phyloP scores from a whole-genome alignment of 2,888 invertebrate species.

The Lithophane leautieri region DNA sequence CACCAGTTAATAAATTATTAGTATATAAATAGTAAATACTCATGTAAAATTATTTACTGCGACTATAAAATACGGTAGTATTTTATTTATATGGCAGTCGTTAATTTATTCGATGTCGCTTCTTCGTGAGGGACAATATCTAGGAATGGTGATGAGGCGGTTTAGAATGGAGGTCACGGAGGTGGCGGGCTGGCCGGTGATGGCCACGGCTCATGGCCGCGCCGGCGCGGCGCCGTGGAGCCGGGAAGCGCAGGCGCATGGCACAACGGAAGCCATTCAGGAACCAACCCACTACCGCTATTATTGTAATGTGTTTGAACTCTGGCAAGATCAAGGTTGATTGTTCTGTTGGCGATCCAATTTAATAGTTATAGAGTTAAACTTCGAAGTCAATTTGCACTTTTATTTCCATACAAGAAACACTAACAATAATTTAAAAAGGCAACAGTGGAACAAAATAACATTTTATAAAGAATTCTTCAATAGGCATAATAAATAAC shows the following conservation, averaged over 20 bases:
- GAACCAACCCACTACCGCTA: constrained; percentile 75
- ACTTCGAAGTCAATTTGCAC: background rate
- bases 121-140: constrained; percentile 58
- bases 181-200: constrained; percentile 83
- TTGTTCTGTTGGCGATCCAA: constrained; percentile 33
- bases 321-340: constrained; percentile 80
- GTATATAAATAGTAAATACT: constrained; percentile 38
- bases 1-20: constrained; percentile 30
- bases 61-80: constrained; percentile 54
- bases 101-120: constrained; percentile 58
- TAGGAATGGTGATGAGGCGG: constrained; percentile 69
- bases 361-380: constrained; percentile 5
- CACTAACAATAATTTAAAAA: background rate
- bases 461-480: constrained; percentile 25
- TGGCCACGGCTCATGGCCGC: constrained; percentile 83
- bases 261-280: constrained; percentile 82
- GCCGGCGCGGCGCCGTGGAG: constrained; percentile 73
- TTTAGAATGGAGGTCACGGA: constrained; percentile 81
- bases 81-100: constrained; percentile 38
- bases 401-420: background rate
- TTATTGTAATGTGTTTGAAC: constrained; percentile 68
- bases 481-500: constrained; percentile 22
- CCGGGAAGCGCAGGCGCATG: constrained; percentile 79
- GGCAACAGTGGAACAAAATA: constrained; percentile 5
- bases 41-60: constrained; percentile 50